Base-by-base conservation (phyloP, 2,797 vertebrate species). In the Distichodus sexfasciatus region DNA sequence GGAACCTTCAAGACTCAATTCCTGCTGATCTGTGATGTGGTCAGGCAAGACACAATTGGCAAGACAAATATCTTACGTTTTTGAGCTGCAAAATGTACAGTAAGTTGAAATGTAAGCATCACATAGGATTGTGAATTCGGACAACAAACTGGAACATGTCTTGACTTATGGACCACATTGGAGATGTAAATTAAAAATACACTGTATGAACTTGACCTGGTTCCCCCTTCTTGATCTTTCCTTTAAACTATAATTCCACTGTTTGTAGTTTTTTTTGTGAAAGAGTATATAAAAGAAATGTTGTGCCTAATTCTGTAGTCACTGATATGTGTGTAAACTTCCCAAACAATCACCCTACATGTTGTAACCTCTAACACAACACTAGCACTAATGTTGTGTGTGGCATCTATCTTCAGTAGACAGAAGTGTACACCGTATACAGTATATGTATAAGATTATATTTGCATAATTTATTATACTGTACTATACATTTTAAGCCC, bases 391-490 rank as follows among this genome's bases (percentile, higher is more conserved):
- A 47, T n/a, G n/a, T 46, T 57, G 50, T 54, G 6, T 40, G 63
- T 40, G 19, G 28, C 4, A n/a, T 44, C 54, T 38, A 33, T 3
- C 29, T n/a, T 61, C n/a, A 26, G 33, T 69, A 26, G 38, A 55
- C 26, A 29, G 5, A n/a, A 4, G n/a, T 63, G 38, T 40, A 43
- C 36, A 43, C 12, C 44, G 50, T 29, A 31, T 66, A 66, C 48
- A 51, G 36, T 41, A 29, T 61, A 19, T 55, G 35, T 51, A 7
- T 19, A 61, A 1, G 8, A 19, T 46, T 61, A 43, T 44, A 44
- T 44, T 60, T 11, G 31, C n/a, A 46, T 65, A 15, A 71, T 57
- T 65, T 64, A 47, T 71, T 64, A 46, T 57, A 48, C 12, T 57
- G 31, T 64, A 44, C 19, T 9, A 8, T 26, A 24, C 62, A 35